Percentiles rank a stretch among this genome's conserved stretches.
phyloP scores from a whole-genome alignment of 2,888 invertebrate genomes.

The Timandra comae region DNA sequence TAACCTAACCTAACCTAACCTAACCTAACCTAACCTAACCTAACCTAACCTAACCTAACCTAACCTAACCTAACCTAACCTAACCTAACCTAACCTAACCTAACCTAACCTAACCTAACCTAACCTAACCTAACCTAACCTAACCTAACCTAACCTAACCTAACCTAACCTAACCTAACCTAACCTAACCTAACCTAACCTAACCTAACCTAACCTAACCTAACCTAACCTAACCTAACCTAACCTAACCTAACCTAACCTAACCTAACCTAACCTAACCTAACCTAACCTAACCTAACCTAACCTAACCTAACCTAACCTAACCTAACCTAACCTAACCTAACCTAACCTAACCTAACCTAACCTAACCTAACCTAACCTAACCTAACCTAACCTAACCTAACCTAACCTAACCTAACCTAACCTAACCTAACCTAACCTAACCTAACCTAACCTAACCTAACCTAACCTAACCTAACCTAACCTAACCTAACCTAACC shows the following conservation, averaged over 20 bases:
- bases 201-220: conserved; percentile 11
- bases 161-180: conserved; percentile 11
- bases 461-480: conserved; percentile 8
- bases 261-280: conserved; percentile 5
- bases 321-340: conserved; percentile 5
- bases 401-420: conserved; percentile 8
- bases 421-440: conserved; percentile 8
- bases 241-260: conserved; percentile 5
- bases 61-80: conserved; percentile 3
- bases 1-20: conserved; percentile 2
- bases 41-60: conserved; percentile 5
- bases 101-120: background rate
- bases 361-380: conserved; percentile 10
- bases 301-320: conserved; percentile 5
- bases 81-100: background rate
- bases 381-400: conserved; percentile 8
- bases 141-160: conserved; percentile 8
- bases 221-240: conserved; percentile 7
- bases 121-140: conserved; percentile 4
- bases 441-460: conserved; percentile 9
- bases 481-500: conserved; percentile 14
- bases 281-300: conserved; percentile 5
- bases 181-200: conserved; percentile 11
- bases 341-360: conserved; percentile 11
- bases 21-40: conserved; percentile 4